A percentile compares a stretch with the other conserved stretches of the same genome.
Conservation (phyloP, 2,797 vertebrate species). For the Cryptoprocta ferox region DNA sequence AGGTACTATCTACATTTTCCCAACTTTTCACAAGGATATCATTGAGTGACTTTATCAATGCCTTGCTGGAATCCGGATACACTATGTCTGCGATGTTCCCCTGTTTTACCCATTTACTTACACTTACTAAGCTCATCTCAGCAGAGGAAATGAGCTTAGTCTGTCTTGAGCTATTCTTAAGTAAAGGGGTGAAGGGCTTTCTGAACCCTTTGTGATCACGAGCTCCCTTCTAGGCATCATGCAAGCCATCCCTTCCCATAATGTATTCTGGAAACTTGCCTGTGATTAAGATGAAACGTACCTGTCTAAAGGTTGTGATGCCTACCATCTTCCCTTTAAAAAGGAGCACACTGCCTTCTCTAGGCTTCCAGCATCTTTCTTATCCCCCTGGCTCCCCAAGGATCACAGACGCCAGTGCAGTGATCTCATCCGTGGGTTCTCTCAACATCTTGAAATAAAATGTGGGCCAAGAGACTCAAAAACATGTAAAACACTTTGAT, state of each 20-base stretch:
- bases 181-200: not conserved
- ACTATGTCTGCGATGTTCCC: not conserved
- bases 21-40: not conserved
- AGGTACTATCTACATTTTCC: not conserved
- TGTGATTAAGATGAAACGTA: slow-evolving; percentile 15
- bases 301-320: not conserved
- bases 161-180: not conserved
- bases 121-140: not conserved
- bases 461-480: slow-evolving; percentile 1
- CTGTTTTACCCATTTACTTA: not conserved
- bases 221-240: not conserved
- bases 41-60: not conserved
- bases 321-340: not conserved
- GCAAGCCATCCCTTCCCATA: not conserved
- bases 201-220: not conserved
- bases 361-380: not conserved
- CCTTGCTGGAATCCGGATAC: not conserved
- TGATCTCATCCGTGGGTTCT: not conserved
- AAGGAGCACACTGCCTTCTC: not conserved
- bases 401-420: not conserved
- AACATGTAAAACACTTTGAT: not conserved
- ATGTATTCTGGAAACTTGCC: slow-evolving; percentile 13
- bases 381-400: not conserved
- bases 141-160: not conserved
- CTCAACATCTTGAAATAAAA: not conserved